Base-by-base conservation (phyloP, 2,888 invertebrate genomes). In the Dynastes tityus region DNA sequence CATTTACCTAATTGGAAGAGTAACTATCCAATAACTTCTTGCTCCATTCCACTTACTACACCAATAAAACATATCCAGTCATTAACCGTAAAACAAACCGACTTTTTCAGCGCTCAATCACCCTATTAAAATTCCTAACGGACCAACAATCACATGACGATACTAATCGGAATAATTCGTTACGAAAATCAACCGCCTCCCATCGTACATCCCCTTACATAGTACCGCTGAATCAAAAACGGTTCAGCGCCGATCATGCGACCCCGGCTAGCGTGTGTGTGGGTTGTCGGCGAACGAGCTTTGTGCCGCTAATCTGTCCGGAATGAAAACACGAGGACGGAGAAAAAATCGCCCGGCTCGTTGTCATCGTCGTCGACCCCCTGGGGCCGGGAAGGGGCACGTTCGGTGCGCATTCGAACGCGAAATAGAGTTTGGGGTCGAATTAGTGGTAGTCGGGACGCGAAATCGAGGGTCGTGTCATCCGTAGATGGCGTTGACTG, bases 361-460 rank as follows among this genome's bases (percentile, higher is more conserved):
- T 82, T 81, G 79, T 79, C 82, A 77, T 80, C 80, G 79, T 64
- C 78, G 77, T 53, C 67, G 70, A 61, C 73, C 27, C 58, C 80
- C 79, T 79, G 79, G 81, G 80, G 82, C 80, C 80, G 79, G 80
- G 79, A 82, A 80, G 79, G 77, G 32, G 45, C 75, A 40, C n/a
- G 32, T 55, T 75, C 86, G 88, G 87, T 87, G 87, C 84, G 84
- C 86, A 86, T 80, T 86, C 86, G 86, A 82, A 85, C 88, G 88
- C 85, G 86, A 88, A 88, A 88, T 88, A 85, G 87, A 87, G 87
- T 88, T 87, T 86, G 85, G 87, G 86, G 85, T 80, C 78, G 87
- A 88, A 87, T 88, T 88, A 85, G 87, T 80, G 82, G 83, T 81
- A 61, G 71, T 68, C 76, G 77, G 61, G 61, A 27, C 53, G 77